phyloP scores from a whole-genome alignment of 2,797 vertebrate genomes.

The Cuculus canorus region DNA sequence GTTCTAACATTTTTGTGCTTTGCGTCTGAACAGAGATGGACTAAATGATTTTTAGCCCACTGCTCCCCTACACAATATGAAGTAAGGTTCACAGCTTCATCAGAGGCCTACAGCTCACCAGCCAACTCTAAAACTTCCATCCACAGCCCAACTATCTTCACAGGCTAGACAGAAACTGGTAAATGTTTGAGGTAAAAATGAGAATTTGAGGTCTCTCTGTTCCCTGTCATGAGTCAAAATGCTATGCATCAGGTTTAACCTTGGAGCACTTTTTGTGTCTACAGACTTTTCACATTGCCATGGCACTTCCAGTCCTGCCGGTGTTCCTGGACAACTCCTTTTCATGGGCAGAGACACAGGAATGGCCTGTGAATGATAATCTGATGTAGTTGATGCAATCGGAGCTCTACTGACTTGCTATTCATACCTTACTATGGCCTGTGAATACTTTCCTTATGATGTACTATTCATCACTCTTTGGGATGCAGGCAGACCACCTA shows the following conservation, averaged over 20 bases:
- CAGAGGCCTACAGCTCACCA: neutral
- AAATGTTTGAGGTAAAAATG: neutral
- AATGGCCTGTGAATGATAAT: neutral
- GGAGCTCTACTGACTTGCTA: neutral
- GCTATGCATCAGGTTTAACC: neutral
- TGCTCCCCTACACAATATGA: neutral
- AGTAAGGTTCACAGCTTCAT: neutral
- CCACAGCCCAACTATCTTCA: neutral
- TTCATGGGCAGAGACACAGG: neutral
- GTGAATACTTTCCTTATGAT: neutral
- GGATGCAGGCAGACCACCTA: neutral
- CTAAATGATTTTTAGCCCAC: neutral
- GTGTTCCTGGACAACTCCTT: neutral
- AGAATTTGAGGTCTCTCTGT: neutral
- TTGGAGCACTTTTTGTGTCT: neutral
- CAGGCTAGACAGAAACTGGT: neutral
- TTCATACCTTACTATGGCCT: neutral
- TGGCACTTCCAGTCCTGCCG: neutral
- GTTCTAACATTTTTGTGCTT: neutral
- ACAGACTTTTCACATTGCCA: neutral
- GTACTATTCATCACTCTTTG: neutral
- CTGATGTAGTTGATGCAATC: neutral
- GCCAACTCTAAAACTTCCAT: neutral
- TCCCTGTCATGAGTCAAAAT: neutral
- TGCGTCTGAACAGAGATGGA: neutral